phyloP scores from a whole-genome alignment of 2,888 invertebrate genomes.

The Phengaris alcon region DNA sequence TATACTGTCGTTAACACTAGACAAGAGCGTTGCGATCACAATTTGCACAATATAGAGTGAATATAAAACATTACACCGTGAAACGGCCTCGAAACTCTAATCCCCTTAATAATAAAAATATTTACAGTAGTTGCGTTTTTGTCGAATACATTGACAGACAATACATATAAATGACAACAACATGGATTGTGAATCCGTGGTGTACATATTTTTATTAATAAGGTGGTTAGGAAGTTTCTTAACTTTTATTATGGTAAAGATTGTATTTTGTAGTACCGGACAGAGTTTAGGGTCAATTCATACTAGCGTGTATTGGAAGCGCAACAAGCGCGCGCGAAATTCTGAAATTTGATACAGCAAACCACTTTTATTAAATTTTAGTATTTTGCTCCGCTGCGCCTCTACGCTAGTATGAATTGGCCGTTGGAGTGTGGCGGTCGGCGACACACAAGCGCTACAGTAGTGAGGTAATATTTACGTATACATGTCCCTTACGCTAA shows the following conservation, averaged over 20 bases:
- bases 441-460: slow-evolving; percentile 37
- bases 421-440: neutral
- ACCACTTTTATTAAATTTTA: neutral
- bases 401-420: neutral
- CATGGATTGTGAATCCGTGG: too few species aligned
- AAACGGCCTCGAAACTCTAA: neutral
- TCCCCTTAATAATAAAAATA: too few species aligned
- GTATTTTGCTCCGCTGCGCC: neutral
- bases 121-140: too few species aligned
- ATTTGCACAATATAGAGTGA: neutral
- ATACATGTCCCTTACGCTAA: slow-evolving; percentile 74
- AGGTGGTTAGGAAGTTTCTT: neutral
- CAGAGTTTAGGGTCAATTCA: neutral
- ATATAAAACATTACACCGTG: neutral
- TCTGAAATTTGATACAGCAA: too few species aligned
- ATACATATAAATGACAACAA: too few species aligned
- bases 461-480: slow-evolving; percentile 83
- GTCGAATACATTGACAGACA: too few species aligned
- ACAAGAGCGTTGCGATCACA: slow-evolving; percentile 11
- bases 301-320: neutral
- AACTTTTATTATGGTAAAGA: neutral
- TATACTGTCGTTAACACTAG: neutral
- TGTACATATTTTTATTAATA: too few species aligned
- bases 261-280: slow-evolving; percentile 3
- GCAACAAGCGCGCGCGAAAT: too few species aligned